Evolutionary conservation across 2,888 invertebrate genomes (phyloP), one percentile per base, ranked within the genome.

Genomic region (Andrena minutula): DNA sequence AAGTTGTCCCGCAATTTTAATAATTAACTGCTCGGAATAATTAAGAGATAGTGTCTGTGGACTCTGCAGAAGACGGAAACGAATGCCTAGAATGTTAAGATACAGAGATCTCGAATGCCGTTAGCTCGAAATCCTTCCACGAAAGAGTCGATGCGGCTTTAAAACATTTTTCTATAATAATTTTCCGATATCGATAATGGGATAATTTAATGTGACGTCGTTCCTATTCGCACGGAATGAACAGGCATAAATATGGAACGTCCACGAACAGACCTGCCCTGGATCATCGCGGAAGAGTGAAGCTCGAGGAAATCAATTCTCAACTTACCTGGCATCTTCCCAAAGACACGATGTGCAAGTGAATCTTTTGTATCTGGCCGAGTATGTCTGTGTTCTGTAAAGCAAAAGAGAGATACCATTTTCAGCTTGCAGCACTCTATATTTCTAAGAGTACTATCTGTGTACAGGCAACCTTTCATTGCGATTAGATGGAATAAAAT

Each of bases 261-360:
- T 78, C 41, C 53, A 35, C 70, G 78, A 35, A 49, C 72, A 60
- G 64, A 20, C 41, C 60, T 72, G 82, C 30, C 58, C 78, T 82
- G 74, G 70, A 81, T 84, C 79, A 80, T 84, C 76, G 64, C 69
- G 68, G 73, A 86, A 76, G 65, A 75, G 64, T 65, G 69, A 81
- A 58, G 70, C 64, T 65, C 30, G 82, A 75, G 79, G 73, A 83
- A 85, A 83, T 84, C 79, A 82, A 83, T 83, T 79, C 64, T 77
- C 53, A 74, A 94, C 95, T 94, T 94, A 95, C 96, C 94, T 96
- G 96, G 86, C 94, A 94, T 91, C 95, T 95, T 53, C 95, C 95
- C 91, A 96, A 94, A 10, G 94, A 93, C 84, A 95, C 93, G 75
- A 96, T 96, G 89, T 95, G 95, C 87, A 95, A 94, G 92, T 96